phyloP scores from a whole-genome alignment of 2,888 invertebrate genomes.

The Pyrrhosoma nymphula region DNA sequence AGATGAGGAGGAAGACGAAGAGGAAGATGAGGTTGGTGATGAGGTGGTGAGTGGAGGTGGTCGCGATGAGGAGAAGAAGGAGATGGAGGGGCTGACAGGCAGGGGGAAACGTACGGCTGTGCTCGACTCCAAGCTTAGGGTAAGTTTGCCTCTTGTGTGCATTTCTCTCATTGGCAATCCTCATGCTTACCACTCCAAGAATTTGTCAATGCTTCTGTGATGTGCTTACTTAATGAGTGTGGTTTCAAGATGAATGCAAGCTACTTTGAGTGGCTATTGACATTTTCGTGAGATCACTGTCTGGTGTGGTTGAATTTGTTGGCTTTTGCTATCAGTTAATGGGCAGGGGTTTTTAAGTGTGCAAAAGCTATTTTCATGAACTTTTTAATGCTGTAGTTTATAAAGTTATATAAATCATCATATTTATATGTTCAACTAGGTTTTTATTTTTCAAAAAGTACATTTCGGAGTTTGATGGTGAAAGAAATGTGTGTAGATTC shows the following conservation, averaged over 20 bases:
- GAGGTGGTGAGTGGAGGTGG: conserved; percentile 85
- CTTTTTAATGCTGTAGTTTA: too few species aligned
- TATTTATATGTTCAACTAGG: too few species aligned
- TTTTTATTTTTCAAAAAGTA: too few species aligned
- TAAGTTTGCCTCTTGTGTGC: conserved; percentile 73
- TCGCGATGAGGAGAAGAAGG: conserved; percentile 77
- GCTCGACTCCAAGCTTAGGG: conserved; percentile 93
- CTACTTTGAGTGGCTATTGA: too few species aligned
- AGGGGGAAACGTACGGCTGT: conserved; percentile 93
- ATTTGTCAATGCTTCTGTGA: not conserved
- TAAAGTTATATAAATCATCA: too few species aligned
- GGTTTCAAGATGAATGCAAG: not conserved
- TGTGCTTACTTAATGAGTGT: not conserved
- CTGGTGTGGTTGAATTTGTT: too few species aligned
- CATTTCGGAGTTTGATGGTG: too few species aligned
- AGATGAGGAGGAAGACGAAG: conserved; percentile 92
- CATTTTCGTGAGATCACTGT: too few species aligned
- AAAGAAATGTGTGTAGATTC: too few species aligned
- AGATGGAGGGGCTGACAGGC: conserved; percentile 84
- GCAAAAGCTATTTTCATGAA: too few species aligned
- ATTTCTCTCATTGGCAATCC: not conserved
- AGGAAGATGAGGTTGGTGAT: conserved; percentile 82
- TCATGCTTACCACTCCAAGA: not conserved
- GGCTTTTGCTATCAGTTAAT: too few species aligned
- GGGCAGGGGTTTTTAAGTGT: too few species aligned